These are phyloP conservation scores for Erynnis tages DNA, from an alignment of 2,888 invertebrate genomes.

Conservation along the genomic window DNA sequence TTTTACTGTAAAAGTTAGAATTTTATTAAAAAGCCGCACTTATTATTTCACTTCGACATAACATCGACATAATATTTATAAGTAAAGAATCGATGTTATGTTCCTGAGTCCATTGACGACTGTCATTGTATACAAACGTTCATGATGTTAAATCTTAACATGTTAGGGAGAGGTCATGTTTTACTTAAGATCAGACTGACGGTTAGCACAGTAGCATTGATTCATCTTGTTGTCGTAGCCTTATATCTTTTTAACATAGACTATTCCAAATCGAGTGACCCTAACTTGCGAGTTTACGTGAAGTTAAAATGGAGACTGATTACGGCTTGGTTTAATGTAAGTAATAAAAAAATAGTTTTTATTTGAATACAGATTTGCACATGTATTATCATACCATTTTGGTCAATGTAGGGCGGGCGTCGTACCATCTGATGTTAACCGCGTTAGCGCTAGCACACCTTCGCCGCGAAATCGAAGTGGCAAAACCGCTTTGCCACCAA, in stretches of 20 bases:
- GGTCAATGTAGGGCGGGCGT: too few species aligned
- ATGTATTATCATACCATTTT: too few species aligned
- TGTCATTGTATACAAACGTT: neutral
- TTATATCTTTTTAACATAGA: conserved; percentile 51
- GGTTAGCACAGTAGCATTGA: conserved; percentile 44
- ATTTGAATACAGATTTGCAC: too few species aligned
- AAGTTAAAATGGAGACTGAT: conserved; percentile 60
- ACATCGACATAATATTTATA: neutral
- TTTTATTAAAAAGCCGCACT: neutral
- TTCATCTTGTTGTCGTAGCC: conserved; percentile 48
- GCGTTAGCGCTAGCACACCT: too few species aligned
- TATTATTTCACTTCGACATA: neutral
- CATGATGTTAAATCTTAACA: conserved; percentile 8
- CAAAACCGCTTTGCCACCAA: too few species aligned
- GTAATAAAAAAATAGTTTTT: conserved; percentile 34
- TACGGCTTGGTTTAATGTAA: conserved; percentile 72
- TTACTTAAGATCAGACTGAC: conserved; percentile 55
- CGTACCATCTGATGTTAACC: too few species aligned
- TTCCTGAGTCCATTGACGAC: neutral
- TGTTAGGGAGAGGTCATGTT: conserved; percentile 20
- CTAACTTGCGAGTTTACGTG: conserved; percentile 49
- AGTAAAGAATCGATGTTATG: neutral
- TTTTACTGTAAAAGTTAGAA: too few species aligned
- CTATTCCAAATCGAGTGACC: conserved; percentile 53
- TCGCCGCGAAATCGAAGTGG: too few species aligned